Conservation (phyloP, 2,888 invertebrate species). For the Drosophila gaucha region DNA sequence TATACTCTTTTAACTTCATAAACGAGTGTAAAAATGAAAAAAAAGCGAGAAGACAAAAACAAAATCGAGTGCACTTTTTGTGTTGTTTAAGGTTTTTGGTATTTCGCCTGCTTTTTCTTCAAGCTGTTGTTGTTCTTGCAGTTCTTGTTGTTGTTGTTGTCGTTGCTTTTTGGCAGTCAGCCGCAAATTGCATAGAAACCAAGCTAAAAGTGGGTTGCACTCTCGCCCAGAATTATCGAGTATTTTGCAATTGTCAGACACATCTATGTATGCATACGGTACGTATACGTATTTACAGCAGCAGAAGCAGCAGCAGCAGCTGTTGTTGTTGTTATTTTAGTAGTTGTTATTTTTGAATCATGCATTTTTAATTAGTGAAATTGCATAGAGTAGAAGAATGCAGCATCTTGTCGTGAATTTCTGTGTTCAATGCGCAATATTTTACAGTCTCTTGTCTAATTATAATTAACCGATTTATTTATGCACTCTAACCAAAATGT, state of each 20-base stretch:
- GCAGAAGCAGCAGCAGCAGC: conserved; percentile 13
- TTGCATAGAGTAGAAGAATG: conserved; percentile 52
- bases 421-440: conserved; percentile 61
- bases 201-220: conserved; percentile 69
- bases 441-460: conserved; percentile 67
- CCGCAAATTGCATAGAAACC: conserved; percentile 71
- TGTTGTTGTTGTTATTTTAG: conserved; percentile 24
- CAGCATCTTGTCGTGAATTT: conserved; percentile 60
- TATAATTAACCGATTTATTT: conserved; percentile 70
- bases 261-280: not conserved
- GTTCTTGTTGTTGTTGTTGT: conserved; percentile 16
- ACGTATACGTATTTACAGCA: conserved; percentile 18
- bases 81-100: conserved; percentile 30
- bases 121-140: conserved; percentile 17
- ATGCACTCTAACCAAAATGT: conserved; percentile 41
- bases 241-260: conserved; percentile 54
- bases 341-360: conserved; percentile 67
- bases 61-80: conserved; percentile 36
- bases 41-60: not conserved
- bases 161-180: conserved; percentile 62
- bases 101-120: conserved; percentile 8
- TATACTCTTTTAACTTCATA: too few species aligned
- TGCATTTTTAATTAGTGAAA: conserved; percentile 78
- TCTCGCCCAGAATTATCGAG: conserved; percentile 67
- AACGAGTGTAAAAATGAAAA: not conserved